Evolutionary conservation across 2,888 invertebrate species (phyloP).

Genomic region (Ichneumon xanthorius): DNA sequence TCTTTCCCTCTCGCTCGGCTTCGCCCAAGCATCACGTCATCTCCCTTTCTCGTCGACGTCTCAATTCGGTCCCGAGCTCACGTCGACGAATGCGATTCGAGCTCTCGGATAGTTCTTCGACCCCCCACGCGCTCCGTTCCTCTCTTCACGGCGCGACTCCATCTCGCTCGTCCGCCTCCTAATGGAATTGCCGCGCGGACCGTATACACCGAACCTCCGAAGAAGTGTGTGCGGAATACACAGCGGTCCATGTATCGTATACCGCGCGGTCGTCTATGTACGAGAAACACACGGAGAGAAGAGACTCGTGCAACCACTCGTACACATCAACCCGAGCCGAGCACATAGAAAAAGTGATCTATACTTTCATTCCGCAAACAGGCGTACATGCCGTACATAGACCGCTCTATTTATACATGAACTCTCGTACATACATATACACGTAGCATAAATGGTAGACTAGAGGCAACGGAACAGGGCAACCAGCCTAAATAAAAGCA

Average conservation of each 20-base stretch:
- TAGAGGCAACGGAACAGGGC: slow-evolving; percentile 64
- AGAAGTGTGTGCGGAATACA: slow-evolving; percentile 3
- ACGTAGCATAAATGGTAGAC: slow-evolving; percentile 44
- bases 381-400: neutral
- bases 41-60: slow-evolving; percentile 62
- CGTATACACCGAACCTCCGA: slow-evolving; percentile 53
- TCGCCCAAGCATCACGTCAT: slow-evolving; percentile 22
- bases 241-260: slow-evolving; percentile 35
- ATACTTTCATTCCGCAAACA: slow-evolving; percentile 8
- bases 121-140: slow-evolving; percentile 25
- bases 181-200: slow-evolving; percentile 80
- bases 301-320: slow-evolving; percentile 1
- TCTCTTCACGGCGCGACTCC: slow-evolving; percentile 34
- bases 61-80: slow-evolving; percentile 64
- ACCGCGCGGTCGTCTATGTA: slow-evolving; percentile 18
- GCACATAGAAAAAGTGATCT: slow-evolving; percentile 22
- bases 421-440: neutral
- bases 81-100: slow-evolving; percentile 69
- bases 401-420: slow-evolving; percentile 21
- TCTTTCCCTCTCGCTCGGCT: slow-evolving; percentile 31
- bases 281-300: neutral
- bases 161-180: slow-evolving; percentile 74
- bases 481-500: slow-evolving; percentile 78
- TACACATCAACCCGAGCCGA: no score
- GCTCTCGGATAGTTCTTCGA: slow-evolving; percentile 61